Percentiles rank a stretch among this genome's conserved stretches.
phyloP scores from a whole-genome alignment of 2,888 invertebrate genomes.

The Dermolepida albohirtum region DNA sequence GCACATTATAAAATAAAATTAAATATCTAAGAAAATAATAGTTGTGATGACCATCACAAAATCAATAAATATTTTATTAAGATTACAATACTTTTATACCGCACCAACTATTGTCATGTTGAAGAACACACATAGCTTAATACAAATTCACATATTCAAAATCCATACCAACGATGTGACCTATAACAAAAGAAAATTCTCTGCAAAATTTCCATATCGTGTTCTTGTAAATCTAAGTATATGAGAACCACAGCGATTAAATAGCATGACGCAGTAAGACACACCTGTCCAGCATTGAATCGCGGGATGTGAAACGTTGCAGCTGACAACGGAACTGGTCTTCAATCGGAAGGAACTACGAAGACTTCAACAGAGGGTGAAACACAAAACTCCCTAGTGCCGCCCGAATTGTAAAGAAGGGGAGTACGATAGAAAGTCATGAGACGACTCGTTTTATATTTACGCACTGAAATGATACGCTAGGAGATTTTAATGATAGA shows the following conservation, averaged over 20 bases:
- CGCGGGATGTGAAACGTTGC: constrained; percentile 34
- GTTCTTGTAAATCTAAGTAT: not conserved
- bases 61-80: too few relatives aligned
- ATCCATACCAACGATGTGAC: not conserved
- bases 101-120: too few relatives aligned
- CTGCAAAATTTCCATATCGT: constrained; percentile 9
- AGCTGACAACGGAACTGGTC: constrained; percentile 48
- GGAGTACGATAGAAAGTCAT: too few relatives aligned
- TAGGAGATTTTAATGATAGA: constrained; percentile 2
- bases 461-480: constrained; percentile 2
- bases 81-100: too few relatives aligned
- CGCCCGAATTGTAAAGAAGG: too few relatives aligned
- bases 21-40: too few relatives aligned
- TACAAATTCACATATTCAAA: not conserved
- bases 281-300: constrained; percentile 40
- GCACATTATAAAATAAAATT: too few relatives aligned
- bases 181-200: constrained; percentile 3
- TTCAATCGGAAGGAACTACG: constrained; percentile 47
- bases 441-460: constrained; percentile 6
- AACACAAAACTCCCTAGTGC: constrained; percentile 39
- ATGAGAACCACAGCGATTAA: not conserved
- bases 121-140: too few relatives aligned
- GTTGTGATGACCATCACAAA: too few relatives aligned
- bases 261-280: constrained; percentile 38
- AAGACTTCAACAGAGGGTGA: constrained; percentile 44